Conservation (phyloP, 2,888 invertebrate species). For the Drosophila colorata region DNA sequence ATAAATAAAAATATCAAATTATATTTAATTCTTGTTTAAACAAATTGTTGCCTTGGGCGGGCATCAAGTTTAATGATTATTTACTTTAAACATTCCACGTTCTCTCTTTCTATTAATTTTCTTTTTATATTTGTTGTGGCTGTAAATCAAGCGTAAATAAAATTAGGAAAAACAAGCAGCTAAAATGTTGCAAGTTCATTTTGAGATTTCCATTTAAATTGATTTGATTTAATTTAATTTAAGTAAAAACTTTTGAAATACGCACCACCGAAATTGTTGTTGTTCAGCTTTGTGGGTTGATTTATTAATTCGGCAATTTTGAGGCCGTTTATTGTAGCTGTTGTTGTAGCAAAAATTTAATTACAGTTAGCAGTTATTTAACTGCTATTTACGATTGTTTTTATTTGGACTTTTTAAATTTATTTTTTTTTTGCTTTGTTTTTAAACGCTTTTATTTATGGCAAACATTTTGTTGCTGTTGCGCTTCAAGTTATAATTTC, state of each 20-base stretch:
- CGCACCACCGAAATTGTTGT: conserved; percentile 80
- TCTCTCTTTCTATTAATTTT: not conserved
- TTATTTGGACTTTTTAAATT: not conserved
- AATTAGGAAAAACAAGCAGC: conserved; percentile 30
- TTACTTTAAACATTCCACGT: conserved; percentile 44
- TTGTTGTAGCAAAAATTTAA: conserved; percentile 3
- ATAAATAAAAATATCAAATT: conserved; percentile 51
- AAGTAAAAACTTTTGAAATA: conserved; percentile 19
- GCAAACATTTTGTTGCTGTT: conserved; percentile 65
- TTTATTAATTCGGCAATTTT: conserved; percentile 82
- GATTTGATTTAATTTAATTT: conserved; percentile 1
- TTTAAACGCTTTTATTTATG: conserved; percentile 55
- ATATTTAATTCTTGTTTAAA: conserved; percentile 42
- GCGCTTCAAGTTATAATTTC: conserved; percentile 16
- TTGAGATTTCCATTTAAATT: conserved; percentile 1
- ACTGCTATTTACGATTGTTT: conserved; percentile 32
- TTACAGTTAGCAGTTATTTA: conserved; percentile 20
- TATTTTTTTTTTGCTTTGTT: conserved; percentile 11
- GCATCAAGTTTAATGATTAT: conserved; percentile 34
- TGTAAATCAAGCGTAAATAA: conserved; percentile 43
- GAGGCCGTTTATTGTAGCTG: conserved; percentile 61
- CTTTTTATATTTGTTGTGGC: conserved; percentile 5
- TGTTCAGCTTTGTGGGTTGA: conserved; percentile 79
- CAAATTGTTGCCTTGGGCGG: conserved; percentile 19
- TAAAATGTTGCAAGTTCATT: conserved; percentile 16